These are phyloP conservation scores for Diphyllodes magnificus DNA, from an alignment of 2,113 vertebrate species.

Conservation along the genomic window DNA sequence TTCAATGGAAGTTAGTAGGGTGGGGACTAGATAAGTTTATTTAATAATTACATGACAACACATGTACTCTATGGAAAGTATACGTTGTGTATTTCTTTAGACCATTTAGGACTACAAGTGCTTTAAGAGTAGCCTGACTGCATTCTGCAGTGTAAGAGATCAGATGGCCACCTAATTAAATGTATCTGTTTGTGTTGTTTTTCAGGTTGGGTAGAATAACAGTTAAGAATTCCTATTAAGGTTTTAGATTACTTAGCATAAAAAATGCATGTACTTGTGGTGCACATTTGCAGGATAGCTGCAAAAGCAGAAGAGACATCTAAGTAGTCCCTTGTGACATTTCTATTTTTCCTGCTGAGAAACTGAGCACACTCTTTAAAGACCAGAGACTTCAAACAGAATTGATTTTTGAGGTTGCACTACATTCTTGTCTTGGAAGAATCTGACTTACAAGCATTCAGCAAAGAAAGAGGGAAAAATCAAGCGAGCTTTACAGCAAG, in stretches of 20 bases:
- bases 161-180: conserved; percentile 71
- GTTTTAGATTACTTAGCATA: conserved; percentile 76
- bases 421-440: not conserved
- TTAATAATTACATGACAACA: not conserved
- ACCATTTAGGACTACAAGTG: not conserved
- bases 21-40: not conserved
- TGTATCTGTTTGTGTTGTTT: conserved; percentile 70
- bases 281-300: conserved; percentile 47
- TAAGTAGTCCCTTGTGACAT: conserved; percentile 45
- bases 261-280: conserved; percentile 76
- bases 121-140: conserved; percentile 24
- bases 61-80: not conserved
- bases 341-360: not conserved
- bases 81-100: not conserved
- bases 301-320: conserved; percentile 50
- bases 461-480: not conserved
- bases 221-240: conserved; percentile 68
- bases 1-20: not conserved
- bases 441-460: not conserved
- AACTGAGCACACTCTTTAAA: not conserved
- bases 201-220: conserved; percentile 76
- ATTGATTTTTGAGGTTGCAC: not conserved
- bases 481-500: not conserved
- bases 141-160: conserved; percentile 33
- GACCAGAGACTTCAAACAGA: not conserved